Conservation (phyloP, 2,888 invertebrate species). For the Drosophila rubida region DNA sequence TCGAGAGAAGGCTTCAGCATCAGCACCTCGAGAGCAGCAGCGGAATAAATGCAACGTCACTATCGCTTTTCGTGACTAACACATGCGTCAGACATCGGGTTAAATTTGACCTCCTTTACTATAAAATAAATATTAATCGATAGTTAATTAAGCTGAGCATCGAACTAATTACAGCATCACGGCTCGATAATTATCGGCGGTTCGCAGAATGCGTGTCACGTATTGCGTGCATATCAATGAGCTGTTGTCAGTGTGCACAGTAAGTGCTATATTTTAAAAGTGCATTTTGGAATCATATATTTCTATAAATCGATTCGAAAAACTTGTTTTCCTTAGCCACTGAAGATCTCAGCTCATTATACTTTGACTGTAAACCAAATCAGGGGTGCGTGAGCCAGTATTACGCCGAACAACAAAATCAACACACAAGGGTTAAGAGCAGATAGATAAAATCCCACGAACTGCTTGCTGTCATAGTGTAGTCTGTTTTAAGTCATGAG, state of each 20-base stretch:
- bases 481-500: slow-evolving; percentile 18
- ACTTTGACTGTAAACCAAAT: neutral
- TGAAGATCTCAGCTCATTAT: neutral
- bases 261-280: no score
- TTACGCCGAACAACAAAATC: neutral
- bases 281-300: no score
- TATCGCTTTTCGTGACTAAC: slow-evolving; percentile 10
- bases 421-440: slow-evolving; percentile 44
- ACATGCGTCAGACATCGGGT: slow-evolving; percentile 9
- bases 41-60: slow-evolving; percentile 35
- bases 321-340: neutral
- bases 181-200: slow-evolving; percentile 6
- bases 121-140: neutral
- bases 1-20: slow-evolving; percentile 29
- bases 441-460: slow-evolving; percentile 55
- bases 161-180: no score
- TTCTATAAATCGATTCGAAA: no score
- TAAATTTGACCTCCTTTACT: slow-evolving; percentile 2
- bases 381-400: neutral
- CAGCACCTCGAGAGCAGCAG: slow-evolving; percentile 19
- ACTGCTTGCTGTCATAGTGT: slow-evolving; percentile 16
- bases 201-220: neutral
- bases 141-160: slow-evolving; percentile 1
- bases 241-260: neutral
- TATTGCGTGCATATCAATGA: neutral